Evolutionary conservation across 2,113 vertebrate species (phyloP).

Genomic region (Nipponia nippon): DNA sequence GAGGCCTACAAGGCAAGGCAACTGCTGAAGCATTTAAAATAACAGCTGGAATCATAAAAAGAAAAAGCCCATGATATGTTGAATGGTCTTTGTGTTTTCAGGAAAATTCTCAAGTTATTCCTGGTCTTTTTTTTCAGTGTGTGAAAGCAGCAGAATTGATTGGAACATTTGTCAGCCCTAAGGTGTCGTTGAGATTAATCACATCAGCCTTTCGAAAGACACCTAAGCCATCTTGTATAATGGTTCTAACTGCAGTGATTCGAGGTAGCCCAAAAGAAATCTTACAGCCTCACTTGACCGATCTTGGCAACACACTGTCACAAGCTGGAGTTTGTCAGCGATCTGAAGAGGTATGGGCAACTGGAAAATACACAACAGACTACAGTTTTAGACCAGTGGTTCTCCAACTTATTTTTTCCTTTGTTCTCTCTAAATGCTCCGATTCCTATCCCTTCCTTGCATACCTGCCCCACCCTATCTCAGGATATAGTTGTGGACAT

Average conservation of each 20-base stretch:
- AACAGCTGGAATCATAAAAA: background rate
- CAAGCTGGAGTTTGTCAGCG: slow-evolving; percentile 77
- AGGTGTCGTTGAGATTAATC: slow-evolving; percentile 85
- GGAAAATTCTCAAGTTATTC: background rate
- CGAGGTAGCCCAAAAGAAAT: slow-evolving; percentile 77
- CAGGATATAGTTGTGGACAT: rapidly evolving
- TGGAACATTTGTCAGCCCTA: slow-evolving; percentile 86
- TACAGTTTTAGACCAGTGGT: background rate
- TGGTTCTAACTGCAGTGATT: slow-evolving; percentile 81
- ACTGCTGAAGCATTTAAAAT: background rate
- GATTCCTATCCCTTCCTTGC: background rate
- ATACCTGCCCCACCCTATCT: background rate
- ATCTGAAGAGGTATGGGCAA: slow-evolving; percentile 82
- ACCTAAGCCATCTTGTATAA: slow-evolving; percentile 77
- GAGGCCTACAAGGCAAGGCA: slow-evolving; percentile 13
- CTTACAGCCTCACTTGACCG: slow-evolving; percentile 78
- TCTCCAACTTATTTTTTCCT: background rate
- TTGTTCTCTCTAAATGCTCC: background rate
- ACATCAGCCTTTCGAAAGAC: slow-evolving; percentile 73
- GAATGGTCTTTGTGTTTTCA: background rate
- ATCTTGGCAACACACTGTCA: slow-evolving; percentile 71
- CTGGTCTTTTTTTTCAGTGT: slow-evolving; percentile 69
- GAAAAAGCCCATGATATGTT: background rate
- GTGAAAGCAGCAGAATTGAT: slow-evolving; percentile 82
- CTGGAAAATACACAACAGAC: background rate